Base-by-base conservation (phyloP, 2,888 invertebrate species). In the Leptopterna dolabrata region DNA sequence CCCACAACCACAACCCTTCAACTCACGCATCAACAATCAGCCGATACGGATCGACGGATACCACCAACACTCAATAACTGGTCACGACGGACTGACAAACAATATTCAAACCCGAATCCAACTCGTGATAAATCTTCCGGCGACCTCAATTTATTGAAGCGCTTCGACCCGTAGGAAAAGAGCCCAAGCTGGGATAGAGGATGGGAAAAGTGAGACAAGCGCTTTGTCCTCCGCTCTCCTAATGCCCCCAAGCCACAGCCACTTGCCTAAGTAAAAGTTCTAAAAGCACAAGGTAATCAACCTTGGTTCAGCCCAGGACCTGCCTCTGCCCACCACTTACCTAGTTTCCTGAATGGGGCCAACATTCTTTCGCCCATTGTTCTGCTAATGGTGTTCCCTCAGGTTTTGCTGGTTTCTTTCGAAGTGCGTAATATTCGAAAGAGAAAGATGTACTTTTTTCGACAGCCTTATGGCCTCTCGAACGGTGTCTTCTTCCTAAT, bases 311-410 rank as follows among this genome's bases (percentile, higher is more conserved):
- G 0, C 73, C 30, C 36, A 76, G 73, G 36, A 76, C 30, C 73
- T 30, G 73, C 73, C 19, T 36, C 41, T 41, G 30, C 41, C 73
- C 30, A 76, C 73, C 73, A 76, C 73, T 76, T 76, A 76, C 73
- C 36, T 76, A 36, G 30, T 30, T 76, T 76, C n/a, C 63, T 63
- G 78, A 78, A 78, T 14, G 78, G 45, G 78, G 78, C 78, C 78
- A 78, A 78, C 78, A 83, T 36, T 83, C 63, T 83, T 83, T 70
- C 70, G 83, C 63, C 83, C 83, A 83, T 83, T 83, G 83, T 83
- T 83, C 83, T 45, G 83, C 83, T 83, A 83, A 83, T 83, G 83
- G 70, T 47, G 36, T 63, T 63, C 63, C 63, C 63, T 13, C 63
- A 63, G 63, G 24, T 63, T 63, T 55, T 63, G 24, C 63, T 24